A percentile compares a stretch with the other conserved stretches of the same genome.
phyloP scores from a whole-genome alignment of 2,113 vertebrate species.

The Dissostichus mawsoni region DNA sequence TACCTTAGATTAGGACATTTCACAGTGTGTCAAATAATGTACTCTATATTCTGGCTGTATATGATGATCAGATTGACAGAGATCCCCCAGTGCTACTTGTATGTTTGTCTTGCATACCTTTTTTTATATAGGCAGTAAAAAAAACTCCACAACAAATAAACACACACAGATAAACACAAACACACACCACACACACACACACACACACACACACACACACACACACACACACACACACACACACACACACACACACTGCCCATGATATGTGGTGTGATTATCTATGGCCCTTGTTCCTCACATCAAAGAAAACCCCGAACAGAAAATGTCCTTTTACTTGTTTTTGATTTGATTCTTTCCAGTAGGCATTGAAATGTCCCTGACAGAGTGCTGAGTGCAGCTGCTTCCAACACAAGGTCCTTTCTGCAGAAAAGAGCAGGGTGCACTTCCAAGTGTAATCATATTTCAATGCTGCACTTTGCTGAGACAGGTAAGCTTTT shows the following conservation, averaged over 20 bases:
- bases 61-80: not conserved
- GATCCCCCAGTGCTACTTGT: not conserved
- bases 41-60: not conserved
- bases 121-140: too few relatives aligned
- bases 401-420: not conserved
- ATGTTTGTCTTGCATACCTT: too few relatives aligned
- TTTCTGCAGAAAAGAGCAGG: not conserved
- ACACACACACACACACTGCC: too few relatives aligned
- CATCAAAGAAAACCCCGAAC: too few relatives aligned
- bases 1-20: not conserved
- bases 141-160: too few relatives aligned
- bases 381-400: not conserved
- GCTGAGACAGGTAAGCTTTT: not conserved
- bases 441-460: constrained; percentile 3
- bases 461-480: constrained; percentile 13
- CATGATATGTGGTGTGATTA: too few relatives aligned
- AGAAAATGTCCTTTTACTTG: not conserved
- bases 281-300: too few relatives aligned
- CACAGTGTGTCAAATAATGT: not conserved
- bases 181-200: too few relatives aligned
- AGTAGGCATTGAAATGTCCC: not conserved
- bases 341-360: not conserved
- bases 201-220: too few relatives aligned
- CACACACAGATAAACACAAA: too few relatives aligned
- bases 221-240: too few relatives aligned